A percentile compares a stretch with the other conserved stretches of the same genome.
Conservation (phyloP, 2,797 vertebrate genomes). For the Gymnopithys bicolor region DNA sequence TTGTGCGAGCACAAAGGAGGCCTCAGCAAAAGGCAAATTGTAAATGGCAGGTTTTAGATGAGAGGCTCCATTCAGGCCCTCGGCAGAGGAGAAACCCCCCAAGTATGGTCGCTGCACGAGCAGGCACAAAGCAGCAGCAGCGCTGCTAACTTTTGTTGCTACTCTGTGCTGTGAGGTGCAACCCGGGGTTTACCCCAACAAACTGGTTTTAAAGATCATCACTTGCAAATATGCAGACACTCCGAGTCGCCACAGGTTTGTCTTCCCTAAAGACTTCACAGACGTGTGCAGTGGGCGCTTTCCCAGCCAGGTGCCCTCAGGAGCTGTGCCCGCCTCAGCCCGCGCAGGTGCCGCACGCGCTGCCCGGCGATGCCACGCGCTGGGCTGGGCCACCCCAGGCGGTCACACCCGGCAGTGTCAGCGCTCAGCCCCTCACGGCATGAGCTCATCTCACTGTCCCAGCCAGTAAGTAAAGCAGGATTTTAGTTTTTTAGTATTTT, state of each 20-base stretch:
- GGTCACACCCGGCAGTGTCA: too few relatives aligned
- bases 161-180: not conserved
- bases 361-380: not conserved
- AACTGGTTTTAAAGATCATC: not conserved
- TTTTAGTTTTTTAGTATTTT: not conserved
- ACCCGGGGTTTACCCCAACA: not conserved
- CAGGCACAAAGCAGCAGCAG: not conserved
- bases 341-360: not conserved
- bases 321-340: not conserved
- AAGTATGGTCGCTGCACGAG: not conserved
- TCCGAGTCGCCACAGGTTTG: not conserved
- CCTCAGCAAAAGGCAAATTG: conserved; percentile 57
- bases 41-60: conserved; percentile 52
- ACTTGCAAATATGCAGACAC: not conserved
- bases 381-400: not conserved
- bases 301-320: not conserved
- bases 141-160: not conserved
- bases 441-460: not conserved
- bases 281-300: not conserved
- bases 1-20: conserved; percentile 57
- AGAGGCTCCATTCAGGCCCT: conserved; percentile 27
- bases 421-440: not conserved
- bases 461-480: not conserved
- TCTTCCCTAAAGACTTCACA: not conserved
- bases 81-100: not conserved